Evolutionary conservation across 1,140 invertebrate genomes (phyloP), one percentile per base, ranked within the genome.

Genomic region (Bursaphelenchus mucronatus): DNA sequence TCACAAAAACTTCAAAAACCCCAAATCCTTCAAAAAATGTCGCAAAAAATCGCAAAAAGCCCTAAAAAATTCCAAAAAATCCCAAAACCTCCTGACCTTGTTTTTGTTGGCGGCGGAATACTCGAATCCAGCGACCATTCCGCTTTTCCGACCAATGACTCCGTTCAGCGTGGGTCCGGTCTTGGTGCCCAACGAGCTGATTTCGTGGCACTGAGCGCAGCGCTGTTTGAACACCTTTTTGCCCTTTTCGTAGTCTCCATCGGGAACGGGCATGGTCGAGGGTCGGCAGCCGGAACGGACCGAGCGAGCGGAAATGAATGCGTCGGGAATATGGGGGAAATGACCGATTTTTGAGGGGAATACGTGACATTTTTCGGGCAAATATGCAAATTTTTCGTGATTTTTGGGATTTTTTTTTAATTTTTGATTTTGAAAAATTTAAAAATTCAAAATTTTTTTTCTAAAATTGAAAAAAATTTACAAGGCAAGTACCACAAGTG

Each of bases 141-240:
- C 95, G 70, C 93, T 97, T 85, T 95, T 94, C 73, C 94, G 88
- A 53, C 94, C 94, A 74, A 92, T 86, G 52, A 97, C 81, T 67
- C 94, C 94, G 81, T 91, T 84, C 13, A 98, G 87, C 82, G 96
- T 97, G 40, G 95, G 95, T 17, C 94, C 94, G 74, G 89, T 89
- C 85, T 97, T 97, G 84, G 97, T 73, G 30, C 71, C 74, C 13
- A 59, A 45, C 11, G 72, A 75, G 30, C 67, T 66, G 92, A 85
- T 94, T 92, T 91, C 95, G 83, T 98, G 95, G 82, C 95, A 98
- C 83, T 97, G 94, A 9, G 90, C 86, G 85, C 94, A 98, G 82
- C 90, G 89, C 83, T 93, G 90, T 43, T 94, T 88, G 82, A 98
- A 98, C 69, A 96, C 81, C 49, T 92, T 95, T 86, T 95, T 96